A percentile compares a stretch with the other conserved stretches of the same genome.
These are phyloP conservation scores for Cyrtodaria siliqua DNA, from an alignment of 2,888 invertebrate species.

Conservation along the genomic window DNA sequence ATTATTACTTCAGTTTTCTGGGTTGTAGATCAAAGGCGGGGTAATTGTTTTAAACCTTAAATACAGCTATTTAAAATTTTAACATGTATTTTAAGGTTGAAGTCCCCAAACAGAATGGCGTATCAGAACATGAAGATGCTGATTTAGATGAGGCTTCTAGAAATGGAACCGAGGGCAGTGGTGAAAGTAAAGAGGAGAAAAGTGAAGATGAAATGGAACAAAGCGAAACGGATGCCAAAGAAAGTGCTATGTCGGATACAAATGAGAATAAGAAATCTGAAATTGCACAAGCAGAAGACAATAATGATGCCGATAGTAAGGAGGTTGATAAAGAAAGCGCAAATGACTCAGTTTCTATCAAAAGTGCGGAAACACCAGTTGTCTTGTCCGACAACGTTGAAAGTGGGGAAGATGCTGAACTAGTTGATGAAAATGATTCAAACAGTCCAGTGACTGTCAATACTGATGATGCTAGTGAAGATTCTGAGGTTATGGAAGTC, in stretches of 20 bases:
- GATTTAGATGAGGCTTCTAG: background rate
- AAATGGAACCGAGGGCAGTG: constrained; percentile 11
- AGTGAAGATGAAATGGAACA: background rate
- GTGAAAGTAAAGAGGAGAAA: constrained; percentile 6
- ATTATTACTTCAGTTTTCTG: too few relatives aligned
- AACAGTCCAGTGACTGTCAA: constrained; percentile 1
- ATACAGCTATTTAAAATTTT: too few relatives aligned
- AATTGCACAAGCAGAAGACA: background rate
- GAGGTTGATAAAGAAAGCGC: background rate
- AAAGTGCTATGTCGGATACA: too few relatives aligned
- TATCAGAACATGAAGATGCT: constrained; percentile 3
- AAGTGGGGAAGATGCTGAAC: constrained; percentile 1
- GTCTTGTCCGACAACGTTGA: background rate
- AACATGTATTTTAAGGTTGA: constrained; percentile 12
- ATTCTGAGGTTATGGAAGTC: constrained; percentile 34
- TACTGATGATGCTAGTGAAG: background rate
- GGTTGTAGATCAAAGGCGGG: too few relatives aligned
- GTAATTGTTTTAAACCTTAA: too few relatives aligned
- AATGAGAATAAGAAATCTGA: constrained; percentile 6
- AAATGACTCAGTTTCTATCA: background rate
- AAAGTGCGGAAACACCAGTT: constrained; percentile 5
- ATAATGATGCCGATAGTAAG: background rate
- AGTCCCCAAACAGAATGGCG: constrained; percentile 23
- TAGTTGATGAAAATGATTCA: background rate
- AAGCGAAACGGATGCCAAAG: too few relatives aligned